These are phyloP conservation scores for Fregetta grallaria DNA, from an alignment of 2,113 vertebrate genomes.

Conservation along the genomic window DNA sequence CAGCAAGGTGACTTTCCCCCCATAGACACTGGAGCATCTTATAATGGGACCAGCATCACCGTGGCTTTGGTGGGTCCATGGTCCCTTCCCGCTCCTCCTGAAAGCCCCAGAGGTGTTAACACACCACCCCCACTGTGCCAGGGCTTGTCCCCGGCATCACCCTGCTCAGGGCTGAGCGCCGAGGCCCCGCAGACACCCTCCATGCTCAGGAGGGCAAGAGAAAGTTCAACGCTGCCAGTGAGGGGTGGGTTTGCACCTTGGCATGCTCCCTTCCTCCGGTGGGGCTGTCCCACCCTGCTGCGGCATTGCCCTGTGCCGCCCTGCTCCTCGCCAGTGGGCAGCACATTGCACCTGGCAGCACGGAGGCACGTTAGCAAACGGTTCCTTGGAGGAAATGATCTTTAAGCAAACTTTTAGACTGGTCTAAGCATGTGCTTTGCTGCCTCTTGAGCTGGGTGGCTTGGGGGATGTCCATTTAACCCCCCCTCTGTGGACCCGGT, in stretches of 20 bases:
- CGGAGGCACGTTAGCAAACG: accelerated
- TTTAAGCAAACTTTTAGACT: background rate
- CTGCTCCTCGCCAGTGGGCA: accelerated
- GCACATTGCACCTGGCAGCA: background rate
- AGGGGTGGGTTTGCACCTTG: background rate
- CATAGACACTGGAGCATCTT: background rate
- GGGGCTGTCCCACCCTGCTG: background rate
- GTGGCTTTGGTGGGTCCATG: background rate
- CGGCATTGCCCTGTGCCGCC: background rate
- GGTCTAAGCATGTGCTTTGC: background rate
- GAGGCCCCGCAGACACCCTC: background rate
- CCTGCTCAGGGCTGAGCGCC: background rate
- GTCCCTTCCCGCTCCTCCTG: background rate
- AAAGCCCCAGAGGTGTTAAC: background rate
- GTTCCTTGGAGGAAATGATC: background rate
- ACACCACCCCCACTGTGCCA: accelerated
- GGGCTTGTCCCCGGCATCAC: accelerated
- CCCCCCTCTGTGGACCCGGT: background rate
- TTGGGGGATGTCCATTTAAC: background rate
- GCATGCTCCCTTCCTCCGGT: background rate
- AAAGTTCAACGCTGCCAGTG: background rate
- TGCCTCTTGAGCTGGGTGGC: background rate
- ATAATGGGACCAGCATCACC: background rate
- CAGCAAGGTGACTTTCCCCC: background rate
- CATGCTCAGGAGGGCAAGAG: background rate